Evolutionary conservation across 2,888 invertebrate species (phyloP), one percentile per base, ranked within the genome.

Genomic region (Clitarchus hookeri): DNA sequence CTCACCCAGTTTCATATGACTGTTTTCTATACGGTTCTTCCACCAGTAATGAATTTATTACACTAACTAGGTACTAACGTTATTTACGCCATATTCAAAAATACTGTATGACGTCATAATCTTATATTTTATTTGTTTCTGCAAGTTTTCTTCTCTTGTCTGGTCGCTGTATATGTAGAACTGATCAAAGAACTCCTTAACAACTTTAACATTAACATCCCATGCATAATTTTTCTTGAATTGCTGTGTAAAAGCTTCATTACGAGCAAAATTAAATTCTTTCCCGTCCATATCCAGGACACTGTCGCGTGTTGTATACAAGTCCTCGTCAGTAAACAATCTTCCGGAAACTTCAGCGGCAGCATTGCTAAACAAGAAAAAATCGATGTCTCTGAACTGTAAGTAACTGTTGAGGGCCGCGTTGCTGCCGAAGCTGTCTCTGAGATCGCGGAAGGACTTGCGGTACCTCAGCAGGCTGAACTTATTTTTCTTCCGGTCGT

Each of bases 351-450:
- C 23, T 19, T n/a, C 23, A n/a, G 65, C 65, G 0, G 8, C 65
- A 19, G 65, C 65, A n/a, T 65, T n/a, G 65, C 13, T 65, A n/a
- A 19, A 65, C n/a, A 65, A 11, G 23, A 65, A 6, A 8, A 65
- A 65, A 0, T 65, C 65, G 65, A 65, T 65, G 65, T 65, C 65
- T 8, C 3, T n/a, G 65, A 65, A 65, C 65, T 8, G 65, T n/a
- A 23, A 65, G n/a, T 65, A 8, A 1, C 65, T 19, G 65, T n/a
- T 65, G 13, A 65, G 65, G 65, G 16, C 65, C 8, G 19, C 16
- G 65, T 65, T 65, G 65, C 65, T n/a, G 65, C n/a, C n/a, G n/a
- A 65, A 65, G 65, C n/a, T n/a, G 13, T 65, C 65, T n/a, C 65
- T 65, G 23, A 65, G 65, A 9, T n/a, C 16, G 65, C 65, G 16